A percentile compares a stretch with the other conserved stretches of the same genome.
phyloP scores from a whole-genome alignment of 2,888 invertebrate genomes.

The Chrysomela aeneicollis region DNA sequence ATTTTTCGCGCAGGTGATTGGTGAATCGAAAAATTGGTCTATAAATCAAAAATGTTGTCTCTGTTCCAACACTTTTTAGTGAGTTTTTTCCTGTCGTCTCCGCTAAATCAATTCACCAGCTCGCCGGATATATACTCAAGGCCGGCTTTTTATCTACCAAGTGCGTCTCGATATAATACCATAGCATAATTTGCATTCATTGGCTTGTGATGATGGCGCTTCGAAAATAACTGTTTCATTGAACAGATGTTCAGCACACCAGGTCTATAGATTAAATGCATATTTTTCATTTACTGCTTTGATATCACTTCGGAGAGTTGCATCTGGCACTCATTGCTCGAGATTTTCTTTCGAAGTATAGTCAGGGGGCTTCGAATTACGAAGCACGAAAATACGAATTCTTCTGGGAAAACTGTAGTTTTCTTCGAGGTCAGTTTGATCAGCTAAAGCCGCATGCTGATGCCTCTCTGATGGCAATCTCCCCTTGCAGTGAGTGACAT shows the following conservation, averaged over 20 bases:
- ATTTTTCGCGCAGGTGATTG: no score
- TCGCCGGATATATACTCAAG: neutral
- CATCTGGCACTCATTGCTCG: neutral
- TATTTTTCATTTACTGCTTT: slow-evolving; percentile 40
- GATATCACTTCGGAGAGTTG: slow-evolving; percentile 27
- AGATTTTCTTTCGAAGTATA: neutral
- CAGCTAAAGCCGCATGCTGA: no score
- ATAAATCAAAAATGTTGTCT: neutral
- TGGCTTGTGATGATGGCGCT: slow-evolving; percentile 6
- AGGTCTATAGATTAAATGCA: slow-evolving; percentile 38
- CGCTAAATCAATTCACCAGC: neutral
- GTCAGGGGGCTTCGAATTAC: neutral
- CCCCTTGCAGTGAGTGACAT: neutral
- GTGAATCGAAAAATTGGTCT: no score
- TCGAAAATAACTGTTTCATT: slow-evolving; percentile 29
- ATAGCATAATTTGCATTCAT: slow-evolving; percentile 6
- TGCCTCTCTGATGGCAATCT: neutral
- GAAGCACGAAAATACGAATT: neutral
- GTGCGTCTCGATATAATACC: neutral
- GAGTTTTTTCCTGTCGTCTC: neutral
- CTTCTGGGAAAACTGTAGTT: no score
- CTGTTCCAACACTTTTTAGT: neutral
- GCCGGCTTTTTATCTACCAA: neutral
- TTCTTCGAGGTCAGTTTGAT: no score
- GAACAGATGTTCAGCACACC: slow-evolving; percentile 35